Evolutionary conservation across 2,113 vertebrate genomes (phyloP).

Genomic region (Circaetus gallicus): DNA sequence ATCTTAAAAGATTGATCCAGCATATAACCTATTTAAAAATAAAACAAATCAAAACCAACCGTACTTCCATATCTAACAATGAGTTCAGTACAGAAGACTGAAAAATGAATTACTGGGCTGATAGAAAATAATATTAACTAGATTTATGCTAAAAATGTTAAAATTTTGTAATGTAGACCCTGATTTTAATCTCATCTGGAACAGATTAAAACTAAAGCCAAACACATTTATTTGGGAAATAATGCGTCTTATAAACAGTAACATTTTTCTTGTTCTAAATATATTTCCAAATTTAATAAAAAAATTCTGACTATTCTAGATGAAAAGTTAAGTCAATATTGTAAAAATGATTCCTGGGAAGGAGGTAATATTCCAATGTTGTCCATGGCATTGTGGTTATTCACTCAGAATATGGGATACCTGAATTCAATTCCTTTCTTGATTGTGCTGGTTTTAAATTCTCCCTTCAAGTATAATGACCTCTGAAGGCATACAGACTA

Average conservation of each 20-base stretch:
- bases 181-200: background rate
- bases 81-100: background rate
- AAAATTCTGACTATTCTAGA: background rate
- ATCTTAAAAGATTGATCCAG: background rate
- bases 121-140: background rate
- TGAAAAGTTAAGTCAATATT: background rate
- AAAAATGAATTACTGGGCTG: background rate
- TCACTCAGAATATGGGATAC: background rate
- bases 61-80: background rate
- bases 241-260: background rate
- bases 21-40: background rate
- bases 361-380: background rate
- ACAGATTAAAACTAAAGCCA: background rate
- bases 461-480: background rate
- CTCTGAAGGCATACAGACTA: background rate
- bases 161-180: background rate
- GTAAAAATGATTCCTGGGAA: background rate
- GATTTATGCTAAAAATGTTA: background rate
- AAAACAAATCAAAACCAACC: background rate
- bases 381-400: background rate
- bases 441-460: background rate
- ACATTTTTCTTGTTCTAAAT: background rate
- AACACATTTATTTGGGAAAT: background rate
- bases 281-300: background rate
- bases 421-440: background rate